These are phyloP conservation scores for Paradisaea rubra DNA, from an alignment of 2,113 vertebrate species.

Conservation along the genomic window DNA sequence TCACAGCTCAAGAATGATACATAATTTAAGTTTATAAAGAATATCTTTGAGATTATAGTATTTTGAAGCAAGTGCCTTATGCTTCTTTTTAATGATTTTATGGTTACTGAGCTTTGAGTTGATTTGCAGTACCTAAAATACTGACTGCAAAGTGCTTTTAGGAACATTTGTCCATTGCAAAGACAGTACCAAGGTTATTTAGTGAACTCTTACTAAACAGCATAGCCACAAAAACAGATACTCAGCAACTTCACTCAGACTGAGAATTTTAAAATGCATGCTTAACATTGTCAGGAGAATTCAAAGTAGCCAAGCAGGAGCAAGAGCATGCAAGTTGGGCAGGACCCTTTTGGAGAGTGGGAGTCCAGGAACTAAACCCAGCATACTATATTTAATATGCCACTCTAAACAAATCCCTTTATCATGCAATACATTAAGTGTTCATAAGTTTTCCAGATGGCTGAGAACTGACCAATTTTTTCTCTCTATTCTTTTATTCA, in stretches of 20 bases:
- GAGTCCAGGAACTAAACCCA: conserved; percentile 54
- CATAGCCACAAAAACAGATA: conserved; percentile 6
- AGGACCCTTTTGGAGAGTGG: conserved; percentile 20
- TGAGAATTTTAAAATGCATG: conserved; percentile 65
- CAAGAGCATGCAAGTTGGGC: conserved; percentile 54
- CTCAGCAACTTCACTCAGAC: conserved; percentile 60
- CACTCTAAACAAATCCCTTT: conserved; percentile 66
- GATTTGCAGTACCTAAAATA: background rate
- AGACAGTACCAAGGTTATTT: conserved; percentile 39
- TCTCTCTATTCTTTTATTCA: conserved; percentile 37
- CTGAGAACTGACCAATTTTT: conserved; percentile 44
- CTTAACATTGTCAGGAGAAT: conserved; percentile 54
- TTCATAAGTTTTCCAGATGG: conserved; percentile 56
- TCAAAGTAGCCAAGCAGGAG: conserved; percentile 48
- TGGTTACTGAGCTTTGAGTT: background rate
- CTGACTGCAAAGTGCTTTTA: conserved; percentile 3
- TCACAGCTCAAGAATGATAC: background rate
- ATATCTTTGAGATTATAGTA: background rate
- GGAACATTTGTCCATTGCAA: conserved; percentile 36
- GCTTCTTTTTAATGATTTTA: background rate
- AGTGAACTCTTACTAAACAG: background rate
- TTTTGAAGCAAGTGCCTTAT: background rate
- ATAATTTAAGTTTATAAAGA: background rate
- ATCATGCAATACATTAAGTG: conserved; percentile 33
- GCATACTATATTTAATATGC: conserved; percentile 71